A percentile compares a stretch with the other conserved stretches of the same genome.
phyloP scores from a whole-genome alignment of 2,113 vertebrate genomes.

The Anser cygnoides region DNA sequence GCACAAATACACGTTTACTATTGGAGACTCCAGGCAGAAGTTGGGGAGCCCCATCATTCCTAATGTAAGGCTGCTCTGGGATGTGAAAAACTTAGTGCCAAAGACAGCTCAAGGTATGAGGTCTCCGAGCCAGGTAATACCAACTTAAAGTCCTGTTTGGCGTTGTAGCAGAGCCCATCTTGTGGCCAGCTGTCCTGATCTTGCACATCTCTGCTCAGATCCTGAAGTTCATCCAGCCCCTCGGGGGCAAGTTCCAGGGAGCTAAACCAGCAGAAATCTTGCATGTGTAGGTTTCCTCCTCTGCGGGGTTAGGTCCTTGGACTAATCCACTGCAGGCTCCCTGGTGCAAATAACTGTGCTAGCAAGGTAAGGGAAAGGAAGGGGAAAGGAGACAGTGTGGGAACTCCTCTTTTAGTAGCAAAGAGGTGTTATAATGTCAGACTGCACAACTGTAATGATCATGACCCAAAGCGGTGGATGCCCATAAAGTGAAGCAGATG shows the following conservation, averaged over 20 bases:
- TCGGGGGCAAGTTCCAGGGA: not conserved
- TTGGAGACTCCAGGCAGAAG: not conserved
- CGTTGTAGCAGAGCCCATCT: not conserved
- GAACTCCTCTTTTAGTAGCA: not conserved
- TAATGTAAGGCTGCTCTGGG: not conserved
- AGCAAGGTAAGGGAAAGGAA: not conserved
- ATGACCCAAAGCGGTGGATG: not conserved
- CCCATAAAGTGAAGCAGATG: not conserved
- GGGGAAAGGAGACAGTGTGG: not conserved
- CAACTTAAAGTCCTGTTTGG: not conserved
- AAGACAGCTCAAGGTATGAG: not conserved
- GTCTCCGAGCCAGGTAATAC: not conserved
- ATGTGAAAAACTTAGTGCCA: not conserved
- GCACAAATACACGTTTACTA: accelerated
- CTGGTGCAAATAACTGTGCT: not conserved
- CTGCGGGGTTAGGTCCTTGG: not conserved
- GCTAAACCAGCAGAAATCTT: not conserved
- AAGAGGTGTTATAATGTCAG: not conserved
- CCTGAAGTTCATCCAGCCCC: not conserved
- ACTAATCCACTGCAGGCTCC: not conserved
- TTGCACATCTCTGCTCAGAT: not conserved
- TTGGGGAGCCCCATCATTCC: not conserved
- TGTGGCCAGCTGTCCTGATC: not conserved
- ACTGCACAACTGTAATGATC: not conserved
- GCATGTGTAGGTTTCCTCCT: not conserved